These are phyloP conservation scores for Calyptomena viridis DNA, from an alignment of 2,113 vertebrate species.

Conservation along the genomic window DNA sequence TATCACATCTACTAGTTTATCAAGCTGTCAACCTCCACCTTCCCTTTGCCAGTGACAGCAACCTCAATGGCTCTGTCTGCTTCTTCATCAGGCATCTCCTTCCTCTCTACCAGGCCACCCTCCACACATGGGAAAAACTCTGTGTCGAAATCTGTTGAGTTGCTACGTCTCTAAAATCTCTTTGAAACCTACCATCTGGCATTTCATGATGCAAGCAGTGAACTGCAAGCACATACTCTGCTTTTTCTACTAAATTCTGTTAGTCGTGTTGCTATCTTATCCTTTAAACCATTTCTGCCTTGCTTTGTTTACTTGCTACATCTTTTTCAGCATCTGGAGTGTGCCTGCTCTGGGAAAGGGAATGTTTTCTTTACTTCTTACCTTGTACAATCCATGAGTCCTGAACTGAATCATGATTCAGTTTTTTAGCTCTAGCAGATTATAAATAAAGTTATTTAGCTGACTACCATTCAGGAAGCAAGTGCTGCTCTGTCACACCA, in stretches of 20 bases:
- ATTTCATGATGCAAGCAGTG: conserved; percentile 48
- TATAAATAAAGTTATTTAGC: neutral
- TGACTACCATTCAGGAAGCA: neutral
- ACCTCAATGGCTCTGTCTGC: conserved; percentile 25
- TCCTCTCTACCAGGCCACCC: conserved; percentile 32
- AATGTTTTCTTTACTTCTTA: neutral
- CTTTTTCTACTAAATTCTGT: conserved; percentile 26
- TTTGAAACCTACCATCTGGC: conserved; percentile 66
- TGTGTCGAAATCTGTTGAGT: conserved; percentile 57
- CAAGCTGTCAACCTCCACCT: conserved; percentile 54
- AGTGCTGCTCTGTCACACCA: neutral
- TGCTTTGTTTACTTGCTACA: conserved; percentile 15
- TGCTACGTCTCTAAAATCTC: conserved; percentile 49
- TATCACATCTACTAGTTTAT: conserved; percentile 45
- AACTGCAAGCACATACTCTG: conserved; percentile 39
- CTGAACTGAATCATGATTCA: neutral
- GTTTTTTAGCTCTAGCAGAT: neutral
- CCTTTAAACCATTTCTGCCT: conserved; percentile 16
- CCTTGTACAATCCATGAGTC: neutral
- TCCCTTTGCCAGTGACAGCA: conserved; percentile 51
- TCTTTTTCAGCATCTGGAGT: neutral
- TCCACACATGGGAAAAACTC: conserved; percentile 53
- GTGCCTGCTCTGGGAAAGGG: neutral
- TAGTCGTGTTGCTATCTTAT: conserved; percentile 42
- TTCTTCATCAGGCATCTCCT: conserved; percentile 31